Evolutionary conservation across 2,113 vertebrate species (phyloP), one percentile per base, ranked within the genome.

Genomic region (Epinephelus moara): DNA sequence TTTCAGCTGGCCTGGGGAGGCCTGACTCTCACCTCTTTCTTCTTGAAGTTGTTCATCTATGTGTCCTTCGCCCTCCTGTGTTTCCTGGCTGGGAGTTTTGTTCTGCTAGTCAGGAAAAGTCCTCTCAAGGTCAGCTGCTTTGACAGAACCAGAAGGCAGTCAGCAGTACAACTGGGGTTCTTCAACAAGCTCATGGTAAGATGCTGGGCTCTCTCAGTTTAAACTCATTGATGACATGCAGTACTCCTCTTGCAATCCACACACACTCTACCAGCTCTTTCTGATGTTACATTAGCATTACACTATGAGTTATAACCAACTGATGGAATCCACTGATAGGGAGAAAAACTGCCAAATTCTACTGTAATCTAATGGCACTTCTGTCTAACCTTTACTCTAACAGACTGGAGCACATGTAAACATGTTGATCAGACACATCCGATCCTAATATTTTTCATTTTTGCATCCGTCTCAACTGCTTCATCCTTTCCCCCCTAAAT

Each of bases 1-100:
- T 92, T 95, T 25, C 95, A 96, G 89, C 91, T 95, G 77, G 90
- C 91, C 50, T 95, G 92, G 84, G 95, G 94, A 75, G 94, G 94
- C 67, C 85, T 95, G 80, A 93, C 88, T 25, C 89, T 96, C 70
- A 95, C 95, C 72, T 95, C 95, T 42, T 92, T 96, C 82, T 92
- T 96, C 85, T 81, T 96, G 45, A 95, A 94, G 91, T 91, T 96
- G 11, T 95, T 96, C 84, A 84, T 96, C 82, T 96, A 96, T 62
- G 87, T 95, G 40, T 95, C 95, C 2, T 96, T 96, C 85, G 94
- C 94, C 21, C 79, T 96, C 37, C 74, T 96, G 59, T 96, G 96
- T 78, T 94, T 96, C 64, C 82, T 96, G 81, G 88, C 95, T 13
- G 96, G 96, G 25, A 93, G 92, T 73, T 87, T 95, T 49, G 93